phyloP scores from a whole-genome alignment of 2,113 vertebrate species.

The Myrmophylax atrothorax region DNA sequence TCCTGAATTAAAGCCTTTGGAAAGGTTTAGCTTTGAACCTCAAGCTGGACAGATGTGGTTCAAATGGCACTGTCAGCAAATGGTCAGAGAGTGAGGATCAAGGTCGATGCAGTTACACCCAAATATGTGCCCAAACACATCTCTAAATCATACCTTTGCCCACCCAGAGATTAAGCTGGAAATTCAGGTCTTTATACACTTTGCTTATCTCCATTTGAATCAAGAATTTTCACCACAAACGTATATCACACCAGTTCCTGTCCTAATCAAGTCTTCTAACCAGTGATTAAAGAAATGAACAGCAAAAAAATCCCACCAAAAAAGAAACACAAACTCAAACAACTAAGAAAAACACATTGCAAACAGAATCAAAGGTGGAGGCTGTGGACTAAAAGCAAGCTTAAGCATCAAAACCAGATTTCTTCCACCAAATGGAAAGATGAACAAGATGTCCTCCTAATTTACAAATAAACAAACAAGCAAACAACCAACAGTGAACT shows the following conservation, averaged over 20 bases:
- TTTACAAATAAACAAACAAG: neutral
- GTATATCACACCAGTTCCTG: neutral
- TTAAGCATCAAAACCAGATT: neutral
- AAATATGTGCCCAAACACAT: neutral
- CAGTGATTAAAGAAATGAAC: neutral
- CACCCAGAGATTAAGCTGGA: neutral
- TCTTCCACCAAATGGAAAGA: neutral
- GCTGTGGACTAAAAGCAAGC: neutral
- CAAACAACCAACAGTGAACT: neutral
- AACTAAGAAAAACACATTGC: neutral
- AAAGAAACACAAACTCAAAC: neutral
- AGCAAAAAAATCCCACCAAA: neutral
- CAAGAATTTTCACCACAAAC: neutral
- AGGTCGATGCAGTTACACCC: neutral
- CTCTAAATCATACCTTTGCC: neutral
- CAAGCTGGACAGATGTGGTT: neutral
- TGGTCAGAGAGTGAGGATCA: neutral
- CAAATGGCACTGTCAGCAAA: neutral
- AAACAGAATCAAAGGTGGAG: neutral
- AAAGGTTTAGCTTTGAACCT: neutral
- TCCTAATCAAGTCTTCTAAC: neutral
- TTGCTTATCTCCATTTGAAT: neutral
- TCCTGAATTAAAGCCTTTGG: neutral
- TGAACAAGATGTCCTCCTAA: neutral
- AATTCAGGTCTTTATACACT: neutral